Conservation (phyloP, 2,797 vertebrate species). For the Hippopotamyrus pictus region DNA sequence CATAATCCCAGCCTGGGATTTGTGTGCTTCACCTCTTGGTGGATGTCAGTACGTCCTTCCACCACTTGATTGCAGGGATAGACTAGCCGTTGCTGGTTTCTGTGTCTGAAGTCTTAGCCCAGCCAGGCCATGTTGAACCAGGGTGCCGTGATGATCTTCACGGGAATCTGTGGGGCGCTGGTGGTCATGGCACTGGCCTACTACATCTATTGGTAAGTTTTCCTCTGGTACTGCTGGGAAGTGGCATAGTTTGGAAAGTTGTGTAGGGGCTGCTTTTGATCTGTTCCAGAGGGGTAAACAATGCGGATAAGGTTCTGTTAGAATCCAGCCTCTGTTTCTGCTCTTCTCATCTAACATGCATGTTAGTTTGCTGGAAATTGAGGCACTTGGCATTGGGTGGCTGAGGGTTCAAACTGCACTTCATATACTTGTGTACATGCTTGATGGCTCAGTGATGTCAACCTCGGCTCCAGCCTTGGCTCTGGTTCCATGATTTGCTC, state of each 20-base stretch:
- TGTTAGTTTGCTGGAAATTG: neutral
- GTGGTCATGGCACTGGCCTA: slow-evolving; percentile 81
- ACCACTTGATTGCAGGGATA: neutral
- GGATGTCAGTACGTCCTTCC: slow-evolving; percentile 11
- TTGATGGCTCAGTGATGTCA: neutral
- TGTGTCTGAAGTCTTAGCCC: neutral
- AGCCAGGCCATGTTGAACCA: slow-evolving; percentile 68
- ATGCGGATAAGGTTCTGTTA: neutral
- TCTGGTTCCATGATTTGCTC: neutral
- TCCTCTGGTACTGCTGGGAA: neutral
- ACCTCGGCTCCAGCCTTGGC: neutral
- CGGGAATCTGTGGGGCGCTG: slow-evolving; percentile 75
- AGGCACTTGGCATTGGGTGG: neutral
- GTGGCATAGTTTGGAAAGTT: neutral
- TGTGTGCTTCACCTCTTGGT: slow-evolving; percentile 40
- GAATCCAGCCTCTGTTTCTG: neutral
- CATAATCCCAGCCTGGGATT: slow-evolving; percentile 53
- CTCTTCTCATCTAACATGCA: neutral
- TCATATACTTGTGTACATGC: neutral
- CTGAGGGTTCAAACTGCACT: neutral
- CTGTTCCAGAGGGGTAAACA: neutral
- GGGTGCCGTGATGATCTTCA: slow-evolving; percentile 78
- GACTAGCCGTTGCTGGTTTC: neutral
- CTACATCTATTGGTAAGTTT: slow-evolving; percentile 90
- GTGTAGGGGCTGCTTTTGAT: neutral